Base-by-base conservation (phyloP, 2,888 invertebrate species). In the Drosophila anomelani region DNA sequence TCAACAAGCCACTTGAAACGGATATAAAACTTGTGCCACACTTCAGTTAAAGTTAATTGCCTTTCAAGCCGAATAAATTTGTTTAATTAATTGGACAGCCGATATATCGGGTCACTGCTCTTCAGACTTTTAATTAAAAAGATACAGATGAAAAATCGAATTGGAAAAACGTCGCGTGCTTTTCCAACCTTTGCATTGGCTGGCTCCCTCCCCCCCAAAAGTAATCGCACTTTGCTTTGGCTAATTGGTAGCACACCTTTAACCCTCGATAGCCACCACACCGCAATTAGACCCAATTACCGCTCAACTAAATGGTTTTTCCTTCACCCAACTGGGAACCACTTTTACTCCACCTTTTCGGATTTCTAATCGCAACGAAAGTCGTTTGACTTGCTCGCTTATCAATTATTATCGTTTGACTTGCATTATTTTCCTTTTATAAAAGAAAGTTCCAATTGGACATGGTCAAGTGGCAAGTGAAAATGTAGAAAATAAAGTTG, bases 211-310 rank as follows among this genome's bases (percentile, higher is more conserved):
- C 49, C 46, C 57, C 63, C 70, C 49, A 32, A 78, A 76, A 60
- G 71, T 69, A 82, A 81, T 80, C 69, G 49, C 82, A 80, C 77
- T 75, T 78, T 61, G 62, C 63, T 54, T 56, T 54, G 61, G 43
- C 64, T 78, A 82, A 82, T 80, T 82, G 83, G 83, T 84, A 66
- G 68, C 81, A 72, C 84, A 81, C 85, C 80, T 86, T 84, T 74
- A 70, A 77, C 86, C 86, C 80, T 64, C 47, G 57, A 55, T 36
- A 29, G 66, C 46, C 66, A 59, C 43, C 63, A 34, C 43, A 20
- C 56, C 56, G 54, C 78, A 86, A 85, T 82, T 82, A 79, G 73
- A 75, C 68, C 63, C 82, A 82, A 79, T 82, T 82, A 75, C 68
- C 51, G 46, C 61, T 69, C 51, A 59, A 68, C 58, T 46, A 72